phyloP scores from a whole-genome alignment of 2,113 vertebrate species.

The Myotis davidii region DNA sequence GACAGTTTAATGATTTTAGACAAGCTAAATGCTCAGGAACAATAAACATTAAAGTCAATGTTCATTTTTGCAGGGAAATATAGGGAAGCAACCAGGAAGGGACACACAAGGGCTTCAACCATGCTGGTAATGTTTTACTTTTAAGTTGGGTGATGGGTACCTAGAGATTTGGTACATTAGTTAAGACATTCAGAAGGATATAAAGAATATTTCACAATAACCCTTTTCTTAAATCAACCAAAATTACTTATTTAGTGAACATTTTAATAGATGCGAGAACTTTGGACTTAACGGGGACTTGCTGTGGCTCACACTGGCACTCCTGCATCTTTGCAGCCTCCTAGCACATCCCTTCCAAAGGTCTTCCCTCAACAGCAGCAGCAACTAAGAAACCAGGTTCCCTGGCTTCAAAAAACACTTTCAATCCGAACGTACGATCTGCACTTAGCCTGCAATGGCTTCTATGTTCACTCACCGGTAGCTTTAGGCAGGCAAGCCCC shows the following conservation, averaged over 20 bases:
- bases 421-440: neutral
- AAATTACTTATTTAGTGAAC: neutral
- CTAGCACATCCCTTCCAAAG: neutral
- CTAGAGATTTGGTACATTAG: neutral
- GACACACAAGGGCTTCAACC: neutral
- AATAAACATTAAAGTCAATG: neutral
- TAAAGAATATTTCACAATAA: neutral
- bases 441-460: neutral
- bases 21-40: neutral
- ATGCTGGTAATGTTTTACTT: neutral
- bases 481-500: neutral
- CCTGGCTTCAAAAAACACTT: neutral
- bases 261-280: neutral
- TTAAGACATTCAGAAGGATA: conserved; percentile 11
- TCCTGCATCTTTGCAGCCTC: neutral
- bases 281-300: neutral
- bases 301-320: no score
- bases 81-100: neutral
- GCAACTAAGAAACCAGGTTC: neutral
- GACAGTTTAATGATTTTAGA: neutral
- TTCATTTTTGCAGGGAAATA: neutral
- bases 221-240: neutral
- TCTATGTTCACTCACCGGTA: neutral
- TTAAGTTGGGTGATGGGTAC: neutral
- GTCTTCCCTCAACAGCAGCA: neutral